Evolutionary conservation across 2,888 invertebrate species (phyloP).

Genomic region (Fragum fragum): DNA sequence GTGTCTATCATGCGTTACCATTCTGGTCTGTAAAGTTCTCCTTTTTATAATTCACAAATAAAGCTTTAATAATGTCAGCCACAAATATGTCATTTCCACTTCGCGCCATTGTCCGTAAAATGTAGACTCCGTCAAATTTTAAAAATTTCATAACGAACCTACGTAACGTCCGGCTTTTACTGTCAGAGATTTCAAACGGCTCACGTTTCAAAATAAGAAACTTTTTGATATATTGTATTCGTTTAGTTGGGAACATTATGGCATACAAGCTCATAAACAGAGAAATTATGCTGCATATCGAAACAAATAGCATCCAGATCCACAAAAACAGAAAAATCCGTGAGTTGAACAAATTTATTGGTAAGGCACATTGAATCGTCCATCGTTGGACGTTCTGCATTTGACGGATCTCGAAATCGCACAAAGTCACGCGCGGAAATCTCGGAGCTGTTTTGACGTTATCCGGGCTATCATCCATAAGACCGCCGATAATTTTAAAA

Average conservation of each 20-base stretch:
- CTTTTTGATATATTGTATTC: slow-evolving; percentile 78
- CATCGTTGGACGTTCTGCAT: slow-evolving; percentile 81
- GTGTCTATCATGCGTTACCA: background rate
- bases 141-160: slow-evolving; percentile 78
- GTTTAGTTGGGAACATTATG: slow-evolving; percentile 76
- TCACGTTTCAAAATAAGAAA: slow-evolving; percentile 72
- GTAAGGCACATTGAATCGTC: slow-evolving; percentile 83
- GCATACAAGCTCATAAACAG: slow-evolving; percentile 75
- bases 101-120: slow-evolving; percentile 75
- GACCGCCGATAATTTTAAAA: slow-evolving; percentile 76
- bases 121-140: slow-evolving; percentile 80
- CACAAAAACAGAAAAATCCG: slow-evolving; percentile 83
- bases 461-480: slow-evolving; percentile 67
- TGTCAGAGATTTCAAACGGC: slow-evolving; percentile 62
- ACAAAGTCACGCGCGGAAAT: slow-evolving; percentile 82
- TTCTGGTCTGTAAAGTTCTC: background rate
- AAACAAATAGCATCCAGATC: slow-evolving; percentile 82
- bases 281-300: slow-evolving; percentile 72
- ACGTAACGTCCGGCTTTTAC: slow-evolving; percentile 67
- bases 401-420: slow-evolving; percentile 82
- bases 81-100: slow-evolving; percentile 79
- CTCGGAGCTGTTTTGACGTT: slow-evolving; percentile 76
- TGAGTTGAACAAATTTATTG: slow-evolving; percentile 83
- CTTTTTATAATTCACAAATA: slow-evolving; percentile 69
- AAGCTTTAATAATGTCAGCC: slow-evolving; percentile 72